phyloP scores from a whole-genome alignment of 1,140 invertebrate species.

The Hestina assimilis region DNA sequence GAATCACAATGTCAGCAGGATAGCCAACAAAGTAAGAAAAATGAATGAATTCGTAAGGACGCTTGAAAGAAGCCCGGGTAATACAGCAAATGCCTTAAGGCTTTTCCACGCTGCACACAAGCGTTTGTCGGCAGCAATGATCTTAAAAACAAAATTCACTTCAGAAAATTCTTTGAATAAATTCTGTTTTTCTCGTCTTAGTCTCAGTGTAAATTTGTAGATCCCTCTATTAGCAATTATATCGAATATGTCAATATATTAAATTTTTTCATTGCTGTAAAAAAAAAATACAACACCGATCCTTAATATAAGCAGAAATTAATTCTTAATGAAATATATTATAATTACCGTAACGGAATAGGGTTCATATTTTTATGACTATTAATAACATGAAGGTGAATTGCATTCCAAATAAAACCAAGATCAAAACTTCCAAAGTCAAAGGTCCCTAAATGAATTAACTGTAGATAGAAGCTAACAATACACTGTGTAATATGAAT shows the following conservation, averaged over 20 bases:
- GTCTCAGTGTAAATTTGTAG: not conserved
- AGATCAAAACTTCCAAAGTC: constrained; percentile 6
- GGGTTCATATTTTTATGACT: not conserved
- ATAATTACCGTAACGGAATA: not conserved
- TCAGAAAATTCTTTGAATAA: not conserved
- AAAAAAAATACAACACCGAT: no score
- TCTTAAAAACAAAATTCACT: not conserved
- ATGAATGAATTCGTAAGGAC: not conserved
- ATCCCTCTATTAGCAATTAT: not conserved
- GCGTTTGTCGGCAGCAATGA: not conserved
- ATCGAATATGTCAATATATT: not conserved
- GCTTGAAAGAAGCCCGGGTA: not conserved
- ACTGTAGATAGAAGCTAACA: constrained; percentile 11
- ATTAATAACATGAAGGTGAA: constrained; percentile 2
- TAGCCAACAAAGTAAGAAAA: not conserved
- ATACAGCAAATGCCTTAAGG: not conserved
- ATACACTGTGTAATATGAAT: constrained; percentile 13
- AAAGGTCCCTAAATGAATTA: constrained; percentile 18
- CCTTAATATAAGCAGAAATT: no score
- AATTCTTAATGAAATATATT: not conserved
- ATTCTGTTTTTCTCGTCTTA: not conserved
- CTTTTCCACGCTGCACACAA: not conserved
- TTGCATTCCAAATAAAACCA: constrained; percentile 1
- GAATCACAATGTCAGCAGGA: not conserved
- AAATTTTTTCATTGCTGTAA: no score